These are phyloP conservation scores for Pseudochirops corinnae DNA, from an alignment of 2,797 vertebrate species.

Conservation along the genomic window DNA sequence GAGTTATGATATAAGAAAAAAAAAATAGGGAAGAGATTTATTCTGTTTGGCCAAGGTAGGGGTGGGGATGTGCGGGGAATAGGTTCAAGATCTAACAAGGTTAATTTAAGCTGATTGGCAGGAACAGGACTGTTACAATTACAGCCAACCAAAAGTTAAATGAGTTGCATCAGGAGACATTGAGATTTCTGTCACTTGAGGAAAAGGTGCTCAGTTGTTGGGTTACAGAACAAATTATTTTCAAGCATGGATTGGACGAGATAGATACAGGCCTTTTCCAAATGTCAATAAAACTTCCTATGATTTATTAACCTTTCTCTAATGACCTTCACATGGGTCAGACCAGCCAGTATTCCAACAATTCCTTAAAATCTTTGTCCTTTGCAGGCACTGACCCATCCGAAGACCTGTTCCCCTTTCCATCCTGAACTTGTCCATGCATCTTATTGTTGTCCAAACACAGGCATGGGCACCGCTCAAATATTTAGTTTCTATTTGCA, in stretches of 20 bases:
- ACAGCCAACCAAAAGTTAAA: too few species aligned
- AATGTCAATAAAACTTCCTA: background rate
- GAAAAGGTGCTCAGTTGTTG: background rate
- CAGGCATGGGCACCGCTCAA: background rate
- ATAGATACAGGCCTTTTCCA: background rate
- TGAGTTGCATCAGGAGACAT: background rate
- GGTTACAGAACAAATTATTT: too few species aligned
- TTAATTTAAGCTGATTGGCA: background rate
- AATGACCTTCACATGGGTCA: background rate
- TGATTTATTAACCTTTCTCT: background rate
- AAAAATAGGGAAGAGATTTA: background rate
- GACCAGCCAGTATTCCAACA: background rate
- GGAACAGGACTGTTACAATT: background rate
- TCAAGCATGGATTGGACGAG: background rate
- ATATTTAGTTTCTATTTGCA: background rate
- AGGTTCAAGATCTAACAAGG: background rate
- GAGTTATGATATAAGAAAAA: background rate
- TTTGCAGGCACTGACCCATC: background rate
- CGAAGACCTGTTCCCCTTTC: background rate
- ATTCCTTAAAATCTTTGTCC: background rate
- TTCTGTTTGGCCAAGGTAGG: background rate
- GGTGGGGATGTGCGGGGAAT: background rate
- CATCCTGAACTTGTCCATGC: background rate
- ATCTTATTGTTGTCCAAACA: background rate
- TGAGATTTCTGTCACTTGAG: background rate